A percentile compares a stretch with the other conserved stretches of the same genome.
These are phyloP conservation scores for Phrynocephalus vlangalii DNA, from an alignment of 2,797 vertebrate genomes.

Conservation along the genomic window DNA sequence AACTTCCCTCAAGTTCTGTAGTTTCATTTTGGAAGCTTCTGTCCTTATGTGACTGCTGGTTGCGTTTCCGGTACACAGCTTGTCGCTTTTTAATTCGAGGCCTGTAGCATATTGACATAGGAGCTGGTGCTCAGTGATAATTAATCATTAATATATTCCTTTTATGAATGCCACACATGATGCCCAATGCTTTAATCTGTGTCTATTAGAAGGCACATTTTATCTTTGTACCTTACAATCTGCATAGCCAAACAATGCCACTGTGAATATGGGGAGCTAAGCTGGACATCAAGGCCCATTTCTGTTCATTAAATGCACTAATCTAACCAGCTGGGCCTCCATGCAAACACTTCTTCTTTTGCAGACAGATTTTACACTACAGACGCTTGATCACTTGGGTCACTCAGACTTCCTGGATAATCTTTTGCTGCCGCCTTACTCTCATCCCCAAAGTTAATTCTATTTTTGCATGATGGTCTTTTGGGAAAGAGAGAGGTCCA, in stretches of 20 bases:
- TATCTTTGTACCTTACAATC: conserved; percentile 43
- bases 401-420: neutral
- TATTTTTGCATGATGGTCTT: neutral
- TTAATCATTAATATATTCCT: conserved; percentile 55
- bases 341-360: neutral
- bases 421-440: conserved; percentile 18
- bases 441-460: neutral
- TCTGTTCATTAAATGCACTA: conserved; percentile 48
- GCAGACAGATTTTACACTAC: conserved; percentile 5
- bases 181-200: conserved; percentile 46
- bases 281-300: conserved; percentile 32
- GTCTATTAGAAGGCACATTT: conserved; percentile 49
- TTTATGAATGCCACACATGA: conserved; percentile 36
- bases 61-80: conserved; percentile 51
- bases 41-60: conserved; percentile 47
- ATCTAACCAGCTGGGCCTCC: conserved; percentile 38
- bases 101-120: conserved; percentile 28
- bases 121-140: conserved; percentile 37
- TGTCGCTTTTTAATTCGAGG: conserved; percentile 35
- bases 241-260: conserved; percentile 36
- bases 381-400: neutral
- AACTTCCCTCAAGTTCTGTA: conserved; percentile 60
- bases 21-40: conserved; percentile 37
- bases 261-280: conserved; percentile 28
- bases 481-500: neutral